These are phyloP conservation scores for Clarias magur DNA, from an alignment of 2,113 vertebrate genomes.

Conservation along the genomic window DNA sequence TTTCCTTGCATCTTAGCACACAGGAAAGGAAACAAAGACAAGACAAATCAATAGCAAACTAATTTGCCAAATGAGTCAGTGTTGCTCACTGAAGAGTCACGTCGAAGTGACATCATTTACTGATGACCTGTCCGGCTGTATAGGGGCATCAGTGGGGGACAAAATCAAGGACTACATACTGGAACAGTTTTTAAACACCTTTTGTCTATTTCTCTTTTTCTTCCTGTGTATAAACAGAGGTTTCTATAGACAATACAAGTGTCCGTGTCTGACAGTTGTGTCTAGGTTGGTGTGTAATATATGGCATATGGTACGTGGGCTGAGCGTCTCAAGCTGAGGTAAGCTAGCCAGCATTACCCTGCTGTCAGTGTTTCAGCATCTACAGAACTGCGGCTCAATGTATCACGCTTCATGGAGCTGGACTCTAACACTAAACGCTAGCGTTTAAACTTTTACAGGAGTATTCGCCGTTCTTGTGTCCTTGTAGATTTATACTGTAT, in stretches of 20 bases:
- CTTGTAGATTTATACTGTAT: not conserved
- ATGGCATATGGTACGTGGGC: not conserved
- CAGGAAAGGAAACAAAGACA: not conserved
- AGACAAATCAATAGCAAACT: constrained; percentile 9
- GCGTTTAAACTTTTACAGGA: not conserved
- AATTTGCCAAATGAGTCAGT: not conserved
- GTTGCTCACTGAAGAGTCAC: not conserved
- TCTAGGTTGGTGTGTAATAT: not conserved
- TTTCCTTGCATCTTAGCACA: not conserved
- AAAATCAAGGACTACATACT: not conserved
- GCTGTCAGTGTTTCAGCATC: not conserved
- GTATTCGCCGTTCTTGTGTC: not conserved
- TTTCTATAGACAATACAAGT: not conserved
- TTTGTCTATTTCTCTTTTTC: not conserved
- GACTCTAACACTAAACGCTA: not conserved
- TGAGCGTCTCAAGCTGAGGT: not conserved
- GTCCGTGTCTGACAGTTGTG: not conserved
- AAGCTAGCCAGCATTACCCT: not conserved
- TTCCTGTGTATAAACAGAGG: not conserved
- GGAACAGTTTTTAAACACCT: not conserved
- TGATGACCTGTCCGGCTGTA: not conserved
- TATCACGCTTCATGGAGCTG: not conserved
- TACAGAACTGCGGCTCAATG: not conserved
- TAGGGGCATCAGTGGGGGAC: not conserved
- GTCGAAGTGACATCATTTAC: constrained; percentile 3